Percentiles rank a stretch among this genome's conserved stretches.
These are phyloP conservation scores for Elgonia sp. DNA, from an alignment of 2,888 invertebrate species.

Conservation along the genomic window DNA sequence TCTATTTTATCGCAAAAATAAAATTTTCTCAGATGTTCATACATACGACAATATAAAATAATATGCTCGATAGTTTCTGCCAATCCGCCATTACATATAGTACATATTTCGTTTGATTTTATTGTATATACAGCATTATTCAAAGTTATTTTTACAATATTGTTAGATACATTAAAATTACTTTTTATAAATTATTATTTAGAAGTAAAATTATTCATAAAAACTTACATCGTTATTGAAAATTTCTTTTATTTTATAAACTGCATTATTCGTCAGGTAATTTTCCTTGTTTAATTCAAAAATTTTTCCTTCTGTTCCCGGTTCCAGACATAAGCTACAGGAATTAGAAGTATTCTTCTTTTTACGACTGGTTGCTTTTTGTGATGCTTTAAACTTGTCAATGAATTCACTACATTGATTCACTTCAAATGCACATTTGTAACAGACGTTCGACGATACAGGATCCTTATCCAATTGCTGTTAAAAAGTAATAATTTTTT, in stretches of 20 bases:
- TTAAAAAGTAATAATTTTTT: background rate
- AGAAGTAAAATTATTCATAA: too few species aligned
- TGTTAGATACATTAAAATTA: too few species aligned
- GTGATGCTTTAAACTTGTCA: slow-evolving; percentile 79
- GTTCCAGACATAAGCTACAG: slow-evolving; percentile 81
- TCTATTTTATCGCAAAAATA: too few species aligned
- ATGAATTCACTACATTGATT: slow-evolving; percentile 84
- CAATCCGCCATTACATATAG: too few species aligned
- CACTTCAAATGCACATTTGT: slow-evolving; percentile 85
- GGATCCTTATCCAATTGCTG: slow-evolving; percentile 76
- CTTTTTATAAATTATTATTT: too few species aligned
- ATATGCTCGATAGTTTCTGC: too few species aligned
- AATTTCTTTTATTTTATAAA: slow-evolving; percentile 79
- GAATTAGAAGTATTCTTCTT: slow-evolving; percentile 26
- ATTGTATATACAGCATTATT: too few species aligned
- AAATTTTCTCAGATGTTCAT: too few species aligned
- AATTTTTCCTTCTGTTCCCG: slow-evolving; percentile 76
- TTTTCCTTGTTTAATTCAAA: slow-evolving; percentile 81
- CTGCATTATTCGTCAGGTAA: slow-evolving; percentile 74
- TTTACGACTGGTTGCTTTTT: slow-evolving; percentile 16
- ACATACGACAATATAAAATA: too few species aligned
- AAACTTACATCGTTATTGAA: slow-evolving; percentile 82
- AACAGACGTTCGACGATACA: slow-evolving; percentile 82
- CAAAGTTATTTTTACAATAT: too few species aligned
- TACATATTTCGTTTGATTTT: too few species aligned